A percentile compares a stretch with the other conserved stretches of the same genome.
These are phyloP conservation scores for Octodon degus DNA, from an alignment of 2,113 vertebrate genomes.

Conservation along the genomic window DNA sequence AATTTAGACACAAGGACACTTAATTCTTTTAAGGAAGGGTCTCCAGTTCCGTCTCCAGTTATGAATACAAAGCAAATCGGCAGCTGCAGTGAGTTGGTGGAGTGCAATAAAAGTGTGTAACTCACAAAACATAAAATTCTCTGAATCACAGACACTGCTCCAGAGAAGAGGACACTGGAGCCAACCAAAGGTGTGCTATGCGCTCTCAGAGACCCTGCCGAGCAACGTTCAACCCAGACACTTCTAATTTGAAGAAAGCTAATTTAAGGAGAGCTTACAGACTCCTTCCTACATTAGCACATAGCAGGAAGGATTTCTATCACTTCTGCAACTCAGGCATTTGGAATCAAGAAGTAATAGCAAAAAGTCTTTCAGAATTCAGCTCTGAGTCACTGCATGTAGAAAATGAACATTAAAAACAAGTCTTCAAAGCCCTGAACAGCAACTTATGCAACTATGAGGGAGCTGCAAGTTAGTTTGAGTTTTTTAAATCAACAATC, in stretches of 20 bases:
- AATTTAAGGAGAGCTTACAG: background rate
- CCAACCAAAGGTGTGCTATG: background rate
- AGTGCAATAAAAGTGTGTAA: background rate
- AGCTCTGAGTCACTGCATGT: background rate
- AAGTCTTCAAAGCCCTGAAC: background rate
- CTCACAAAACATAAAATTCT: background rate
- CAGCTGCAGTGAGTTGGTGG: background rate
- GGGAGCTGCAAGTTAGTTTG: background rate
- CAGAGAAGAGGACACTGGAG: background rate
- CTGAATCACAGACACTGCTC: background rate
- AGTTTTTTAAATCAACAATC: background rate
- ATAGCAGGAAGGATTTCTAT: background rate
- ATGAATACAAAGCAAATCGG: background rate
- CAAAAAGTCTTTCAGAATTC: background rate
- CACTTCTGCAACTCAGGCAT: background rate
- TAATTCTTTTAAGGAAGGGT: constrained; percentile 5
- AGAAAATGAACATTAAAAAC: background rate
- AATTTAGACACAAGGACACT: constrained; percentile 2
- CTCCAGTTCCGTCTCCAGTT: background rate
- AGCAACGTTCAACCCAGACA: background rate
- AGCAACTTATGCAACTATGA: background rate
- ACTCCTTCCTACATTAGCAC: background rate
- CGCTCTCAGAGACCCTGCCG: background rate
- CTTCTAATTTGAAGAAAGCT: background rate
- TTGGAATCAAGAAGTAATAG: background rate